Conservation (phyloP, 2,797 vertebrate genomes). For the Pangasius krempfi region DNA sequence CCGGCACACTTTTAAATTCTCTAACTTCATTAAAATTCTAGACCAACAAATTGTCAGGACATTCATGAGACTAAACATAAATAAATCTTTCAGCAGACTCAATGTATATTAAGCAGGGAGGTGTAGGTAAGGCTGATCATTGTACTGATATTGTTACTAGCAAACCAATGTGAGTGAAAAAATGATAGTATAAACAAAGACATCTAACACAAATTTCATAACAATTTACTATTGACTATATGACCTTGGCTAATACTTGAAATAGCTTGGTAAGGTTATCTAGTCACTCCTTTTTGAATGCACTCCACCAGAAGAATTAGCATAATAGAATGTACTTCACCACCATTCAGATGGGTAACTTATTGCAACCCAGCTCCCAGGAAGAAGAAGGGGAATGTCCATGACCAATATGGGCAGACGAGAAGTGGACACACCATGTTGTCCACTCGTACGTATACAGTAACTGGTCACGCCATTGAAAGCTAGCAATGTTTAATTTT, state of each 20-base stretch:
- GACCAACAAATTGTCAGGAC: neutral
- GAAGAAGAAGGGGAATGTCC: no score
- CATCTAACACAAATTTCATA: neutral
- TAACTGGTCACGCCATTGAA: neutral
- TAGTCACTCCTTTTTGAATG: neutral
- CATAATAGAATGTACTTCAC: neutral
- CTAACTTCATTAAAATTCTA: neutral
- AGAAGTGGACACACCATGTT: neutral
- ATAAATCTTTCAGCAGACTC: neutral
- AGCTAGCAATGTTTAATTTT: neutral
- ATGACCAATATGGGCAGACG: neutral
- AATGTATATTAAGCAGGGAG: neutral
- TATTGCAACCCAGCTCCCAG: neutral
- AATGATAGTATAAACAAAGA: no score
- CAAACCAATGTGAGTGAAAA: neutral
- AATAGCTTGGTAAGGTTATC: neutral
- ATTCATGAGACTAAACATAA: neutral
- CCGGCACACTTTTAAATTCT: no score
- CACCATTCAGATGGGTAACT: neutral
- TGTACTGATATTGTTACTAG: neutral
- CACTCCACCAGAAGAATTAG: neutral
- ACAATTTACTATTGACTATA: neutral
- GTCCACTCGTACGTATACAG: neutral
- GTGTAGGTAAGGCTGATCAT: neutral
- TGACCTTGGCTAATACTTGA: neutral